Evolutionary conservation across 2,888 invertebrate genomes (phyloP).

Genomic region (Tryphoninae sp.): DNA sequence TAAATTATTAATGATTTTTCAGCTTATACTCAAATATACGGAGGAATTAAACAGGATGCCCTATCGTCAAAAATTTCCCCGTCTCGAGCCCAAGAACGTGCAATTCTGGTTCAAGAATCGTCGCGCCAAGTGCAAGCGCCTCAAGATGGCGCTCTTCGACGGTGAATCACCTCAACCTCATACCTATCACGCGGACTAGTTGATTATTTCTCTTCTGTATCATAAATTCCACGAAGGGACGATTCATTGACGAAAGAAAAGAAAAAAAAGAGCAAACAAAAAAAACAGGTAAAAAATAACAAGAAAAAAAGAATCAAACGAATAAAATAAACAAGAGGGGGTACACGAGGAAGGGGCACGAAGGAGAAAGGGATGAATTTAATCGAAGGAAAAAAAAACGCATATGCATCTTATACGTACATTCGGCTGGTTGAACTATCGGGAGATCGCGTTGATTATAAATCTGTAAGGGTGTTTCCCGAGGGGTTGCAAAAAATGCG

Average conservation of each 20-base stretch:
- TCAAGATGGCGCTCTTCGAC: conserved; percentile 95
- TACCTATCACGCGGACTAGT: conserved; percentile 80
- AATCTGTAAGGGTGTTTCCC: conserved; percentile 35
- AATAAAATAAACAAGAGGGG: conserved; percentile 32
- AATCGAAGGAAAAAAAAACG: conserved; percentile 26
- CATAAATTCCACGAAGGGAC: conserved; percentile 53
- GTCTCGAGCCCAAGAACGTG: conserved; percentile 99
- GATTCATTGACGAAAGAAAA: conserved; percentile 15
- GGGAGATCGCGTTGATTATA: conserved; percentile 30
- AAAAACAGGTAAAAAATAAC: background rate
- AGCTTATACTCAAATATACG: conserved; percentile 98
- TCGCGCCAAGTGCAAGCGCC: conserved; percentile 97
- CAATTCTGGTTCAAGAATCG: conserved; percentile 99
- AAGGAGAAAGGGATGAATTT: conserved; percentile 26
- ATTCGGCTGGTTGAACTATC: conserved; percentile 21
- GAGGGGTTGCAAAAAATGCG: conserved; percentile 29
- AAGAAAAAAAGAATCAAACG: no score
- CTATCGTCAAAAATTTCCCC: conserved; percentile 98
- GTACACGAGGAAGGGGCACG: background rate
- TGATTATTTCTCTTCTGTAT: conserved; percentile 54
- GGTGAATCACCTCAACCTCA: conserved; percentile 85
- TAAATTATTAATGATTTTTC: conserved; percentile 51
- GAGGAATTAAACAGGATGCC: conserved; percentile 98
- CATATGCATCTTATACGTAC: conserved; percentile 50
- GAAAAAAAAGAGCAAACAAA: conserved; percentile 1